Evolutionary conservation across 2,888 invertebrate species (phyloP), one percentile per base, ranked within the genome.

Genomic region (Artemia sinica): DNA sequence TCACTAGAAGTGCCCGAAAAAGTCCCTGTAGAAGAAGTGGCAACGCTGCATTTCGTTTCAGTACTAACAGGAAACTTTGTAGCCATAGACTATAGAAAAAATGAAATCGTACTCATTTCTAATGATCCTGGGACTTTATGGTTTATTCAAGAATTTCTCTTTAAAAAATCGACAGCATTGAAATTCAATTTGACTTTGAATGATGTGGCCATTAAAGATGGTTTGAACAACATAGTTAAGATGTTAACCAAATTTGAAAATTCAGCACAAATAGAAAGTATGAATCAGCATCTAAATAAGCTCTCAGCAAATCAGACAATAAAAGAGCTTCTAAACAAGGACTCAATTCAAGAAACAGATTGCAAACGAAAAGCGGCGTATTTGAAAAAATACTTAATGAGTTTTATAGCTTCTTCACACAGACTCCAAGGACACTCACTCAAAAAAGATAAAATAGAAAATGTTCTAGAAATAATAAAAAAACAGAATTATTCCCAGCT

Each of bases 21-120:
- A n/a, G 14, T 58, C 58, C 58, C 58, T 9, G 58, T 58, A 58
- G 58, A 58, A 58, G 58, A 58, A 58, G 58, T 58, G 58, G 58
- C 58, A 18, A 58, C 58, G 58, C 58, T 58, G 18, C 58, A 58
- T 10, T 58, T 58, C 58, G 8, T n/a, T 18, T 58, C 58, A 9
- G 8, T 58, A 14, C 10, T 58, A 9, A 58, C 58, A 0, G 58
- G 58, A 58, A 58, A 58, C 10, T 58, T 58, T 2, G 14, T 58
- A 18, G 10, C 58, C 8, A 18, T 58, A 8, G 58, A 58, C 9
- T 58, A 58, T 18, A n/a, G 58, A 18, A 58, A 58, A 58, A 18
- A 18, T 10, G 58, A 58, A 58, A 58, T 58, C 14, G 18, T 58
- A 14, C 18, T 58, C 58, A 8, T 58, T 14, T 58, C 58, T 8